These are phyloP conservation scores for Zaprionus camerounensis DNA, from an alignment of 1,140 invertebrate genomes.

Conservation along the genomic window DNA sequence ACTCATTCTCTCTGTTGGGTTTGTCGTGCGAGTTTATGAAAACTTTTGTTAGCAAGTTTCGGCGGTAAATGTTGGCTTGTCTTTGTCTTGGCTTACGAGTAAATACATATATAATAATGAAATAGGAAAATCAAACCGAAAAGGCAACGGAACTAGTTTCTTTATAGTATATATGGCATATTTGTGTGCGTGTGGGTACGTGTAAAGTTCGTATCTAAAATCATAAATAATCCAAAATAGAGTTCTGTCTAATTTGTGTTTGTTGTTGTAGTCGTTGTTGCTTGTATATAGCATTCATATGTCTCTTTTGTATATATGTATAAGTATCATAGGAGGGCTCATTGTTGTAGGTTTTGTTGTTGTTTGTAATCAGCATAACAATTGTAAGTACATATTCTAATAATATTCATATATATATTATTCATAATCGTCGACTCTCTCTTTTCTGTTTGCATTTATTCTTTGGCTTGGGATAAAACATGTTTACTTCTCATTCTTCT, in stretches of 20 bases:
- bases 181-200: conserved; percentile 27
- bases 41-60: conserved; percentile 37
- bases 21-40: conserved; percentile 13
- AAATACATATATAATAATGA: conserved; percentile 15
- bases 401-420: conserved; percentile 11
- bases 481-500: conserved; percentile 23
- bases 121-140: conserved; percentile 40
- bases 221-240: conserved; percentile 69
- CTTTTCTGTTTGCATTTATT: conserved; percentile 4
- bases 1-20: conserved; percentile 45
- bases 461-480: conserved; percentile 53
- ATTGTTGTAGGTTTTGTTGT: conserved; percentile 21
- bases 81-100: conserved; percentile 60
- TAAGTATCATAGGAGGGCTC: conserved; percentile 43
- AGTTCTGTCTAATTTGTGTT: conserved; percentile 20
- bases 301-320: conserved; percentile 44
- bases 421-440: conserved; percentile 7
- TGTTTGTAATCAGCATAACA: conserved; percentile 42
- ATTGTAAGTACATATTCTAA: conserved; percentile 18
- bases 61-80: conserved; percentile 44
- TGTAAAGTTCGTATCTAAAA: conserved; percentile 38
- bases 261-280: conserved; percentile 36
- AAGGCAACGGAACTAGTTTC: conserved; percentile 8
- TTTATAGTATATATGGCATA: conserved; percentile 33
- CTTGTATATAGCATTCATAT: conserved; percentile 73